Evolutionary conservation across 2,888 invertebrate species (phyloP), one percentile per base, ranked within the genome.

Genomic region (Polyommatus iphigenia): DNA sequence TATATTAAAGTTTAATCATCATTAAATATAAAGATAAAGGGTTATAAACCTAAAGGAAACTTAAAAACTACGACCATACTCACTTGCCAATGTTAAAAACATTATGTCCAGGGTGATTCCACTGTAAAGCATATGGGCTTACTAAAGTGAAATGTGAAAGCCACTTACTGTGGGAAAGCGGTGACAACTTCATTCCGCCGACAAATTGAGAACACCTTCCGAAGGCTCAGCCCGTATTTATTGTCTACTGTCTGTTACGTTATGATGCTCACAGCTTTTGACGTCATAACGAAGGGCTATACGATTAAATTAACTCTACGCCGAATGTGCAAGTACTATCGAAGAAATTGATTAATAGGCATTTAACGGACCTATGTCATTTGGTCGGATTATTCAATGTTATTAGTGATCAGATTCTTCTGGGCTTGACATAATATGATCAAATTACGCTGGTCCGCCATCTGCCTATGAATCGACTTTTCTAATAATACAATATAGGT

Each of bases 151-250:
- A 91, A 91, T 89, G 89, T 90, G 87, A 90, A 90, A 90, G 91
- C 91, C 90, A 91, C 89, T 91, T 90, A 88, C 87, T 88, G 90
- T 88, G 90, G 87, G 89, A 89, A 89, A 89, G 89, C 90, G 90
- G 89, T 87, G 91, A 92, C 93, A 92, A 91, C 91, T 90, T 91
- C 90, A 91, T 92, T 91, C 88, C 83, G 87, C 84, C 89, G 91
- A 93, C 93, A 93, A 93, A 93, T 93, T 92, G 92, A 88, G 90
- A 90, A 90, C 91, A 90, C 89, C 91, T 92, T 91, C 91, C 90
- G 88, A 87, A 84, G 84, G 82, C 83, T 84, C 85, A 83, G 84
- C 86, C 87, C 85, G 91, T 91, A 90, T 93, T 91, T 90, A 89
- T 91, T 91, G 91, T 87, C 89, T 84, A 84, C 83, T 80, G 92